These are phyloP conservation scores for Drosophila kanapiae DNA, from an alignment of 1,140 invertebrate genomes.

Conservation along the genomic window DNA sequence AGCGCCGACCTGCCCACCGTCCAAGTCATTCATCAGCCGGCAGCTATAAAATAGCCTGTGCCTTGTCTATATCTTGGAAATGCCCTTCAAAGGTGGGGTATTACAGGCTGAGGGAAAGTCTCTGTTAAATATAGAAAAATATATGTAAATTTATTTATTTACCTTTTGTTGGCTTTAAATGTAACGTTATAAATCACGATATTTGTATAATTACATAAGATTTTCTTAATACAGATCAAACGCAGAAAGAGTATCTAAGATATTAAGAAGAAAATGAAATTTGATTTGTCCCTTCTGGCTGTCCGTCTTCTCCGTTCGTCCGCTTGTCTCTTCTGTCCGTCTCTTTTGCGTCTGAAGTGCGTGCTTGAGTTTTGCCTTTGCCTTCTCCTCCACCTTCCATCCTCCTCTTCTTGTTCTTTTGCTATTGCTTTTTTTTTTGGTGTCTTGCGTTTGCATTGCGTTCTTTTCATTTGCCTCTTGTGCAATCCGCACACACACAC, in stretches of 20 bases:
- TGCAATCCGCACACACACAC: slow-evolving; percentile 56
- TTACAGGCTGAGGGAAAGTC: no score
- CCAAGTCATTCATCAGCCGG: slow-evolving; percentile 35
- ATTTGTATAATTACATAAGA: no score
- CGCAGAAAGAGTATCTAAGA: slow-evolving; percentile 8
- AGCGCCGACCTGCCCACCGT: slow-evolving; percentile 2
- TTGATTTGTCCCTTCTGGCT: not conserved
- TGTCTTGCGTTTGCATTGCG: slow-evolving; percentile 75
- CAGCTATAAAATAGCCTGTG: slow-evolving; percentile 59
- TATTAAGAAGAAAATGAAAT: not conserved
- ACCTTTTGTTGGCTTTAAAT: no score
- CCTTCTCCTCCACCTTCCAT: slow-evolving; percentile 29
- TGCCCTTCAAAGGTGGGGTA: slow-evolving; percentile 11
- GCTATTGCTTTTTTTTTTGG: slow-evolving; percentile 54
- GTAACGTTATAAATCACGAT: no score
- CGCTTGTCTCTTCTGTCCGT: slow-evolving; percentile 36
- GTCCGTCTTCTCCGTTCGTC: slow-evolving; percentile 21
- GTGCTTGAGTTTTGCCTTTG: slow-evolving; percentile 68
- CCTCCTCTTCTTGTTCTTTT: slow-evolving; percentile 29
- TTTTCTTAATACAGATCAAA: no score
- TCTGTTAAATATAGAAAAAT: not conserved
- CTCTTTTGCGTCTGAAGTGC: slow-evolving; percentile 73
- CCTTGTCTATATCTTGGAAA: slow-evolving; percentile 38
- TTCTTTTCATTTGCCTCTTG: slow-evolving; percentile 75
- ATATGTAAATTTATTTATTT: not conserved